These are phyloP conservation scores for Halocynthia aurantium DNA, from an alignment of 23 tunicate species.

Conservation along the genomic window DNA sequence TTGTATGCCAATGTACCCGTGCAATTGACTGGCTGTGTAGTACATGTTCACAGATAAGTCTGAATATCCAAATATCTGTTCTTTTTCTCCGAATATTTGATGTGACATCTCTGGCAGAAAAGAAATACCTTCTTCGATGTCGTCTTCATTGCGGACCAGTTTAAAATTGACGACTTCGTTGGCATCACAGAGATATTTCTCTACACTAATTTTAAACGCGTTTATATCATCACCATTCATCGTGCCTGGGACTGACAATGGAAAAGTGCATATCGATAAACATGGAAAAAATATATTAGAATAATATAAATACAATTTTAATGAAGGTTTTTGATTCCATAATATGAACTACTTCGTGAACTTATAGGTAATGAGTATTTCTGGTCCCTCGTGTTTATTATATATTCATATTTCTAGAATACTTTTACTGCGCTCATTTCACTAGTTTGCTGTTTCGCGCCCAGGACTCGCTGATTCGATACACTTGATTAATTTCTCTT, in stretches of 20 bases:
- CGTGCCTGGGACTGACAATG: background rate
- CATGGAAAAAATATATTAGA: too few species aligned
- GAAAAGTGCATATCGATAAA: too few species aligned
- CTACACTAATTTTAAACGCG: slow-evolving; percentile 16
- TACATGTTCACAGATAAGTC: slow-evolving; percentile 45
- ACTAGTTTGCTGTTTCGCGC: too few species aligned
- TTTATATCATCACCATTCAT: slow-evolving; percentile 12
- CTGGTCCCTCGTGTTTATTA: too few species aligned
- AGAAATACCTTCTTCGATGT: slow-evolving; percentile 43
- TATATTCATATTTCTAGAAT: too few species aligned
- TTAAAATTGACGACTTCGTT: slow-evolving; percentile 55
- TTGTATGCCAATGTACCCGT: slow-evolving; percentile 28
- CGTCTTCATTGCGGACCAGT: slow-evolving; percentile 31
- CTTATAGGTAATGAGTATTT: too few species aligned
- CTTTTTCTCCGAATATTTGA: slow-evolving; percentile 97
- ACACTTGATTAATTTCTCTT: too few species aligned
- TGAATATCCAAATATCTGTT: slow-evolving; percentile 89
- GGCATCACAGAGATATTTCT: slow-evolving; percentile 46
- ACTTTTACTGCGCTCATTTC: too few species aligned
- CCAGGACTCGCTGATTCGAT: too few species aligned
- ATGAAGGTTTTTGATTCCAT: too few species aligned
- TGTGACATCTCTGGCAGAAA: slow-evolving; percentile 95
- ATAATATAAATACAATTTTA: too few species aligned
- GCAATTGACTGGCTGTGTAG: slow-evolving; percentile 55
- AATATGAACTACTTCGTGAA: too few species aligned